phyloP scores from a whole-genome alignment of 2,113 vertebrate species.

The Lanius ludovicianus region DNA sequence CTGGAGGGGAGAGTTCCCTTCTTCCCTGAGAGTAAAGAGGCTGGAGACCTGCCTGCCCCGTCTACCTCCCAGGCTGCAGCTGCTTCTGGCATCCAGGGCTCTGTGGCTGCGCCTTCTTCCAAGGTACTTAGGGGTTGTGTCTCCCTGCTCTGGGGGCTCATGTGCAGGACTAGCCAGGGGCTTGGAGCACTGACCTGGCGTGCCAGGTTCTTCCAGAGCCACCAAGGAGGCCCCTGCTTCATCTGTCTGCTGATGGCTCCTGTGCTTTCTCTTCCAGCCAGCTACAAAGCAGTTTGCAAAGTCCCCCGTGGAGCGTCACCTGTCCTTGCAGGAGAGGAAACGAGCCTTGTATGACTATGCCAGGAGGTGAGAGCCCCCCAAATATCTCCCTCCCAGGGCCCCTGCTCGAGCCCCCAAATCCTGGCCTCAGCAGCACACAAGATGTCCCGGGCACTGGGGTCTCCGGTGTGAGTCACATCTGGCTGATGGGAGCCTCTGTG shows the following conservation, averaged over 20 bases:
- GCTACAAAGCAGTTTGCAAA: conserved; percentile 78
- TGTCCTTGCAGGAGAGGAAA: conserved; percentile 95
- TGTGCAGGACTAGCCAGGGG: not conserved
- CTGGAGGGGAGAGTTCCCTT: conserved; percentile 87
- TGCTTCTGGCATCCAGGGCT: conserved; percentile 31
- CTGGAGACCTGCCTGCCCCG: not conserved
- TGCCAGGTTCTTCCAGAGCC: not conserved
- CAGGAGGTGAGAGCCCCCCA: conserved; percentile 81
- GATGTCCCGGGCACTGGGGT: not conserved
- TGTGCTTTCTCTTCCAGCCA: not conserved
- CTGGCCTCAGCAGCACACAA: fast-evolving
- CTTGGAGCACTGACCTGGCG: not conserved
- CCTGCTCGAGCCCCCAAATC: not conserved
- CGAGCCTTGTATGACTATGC: conserved; percentile 90
- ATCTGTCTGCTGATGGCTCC: not conserved
- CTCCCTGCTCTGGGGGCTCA: not conserved
- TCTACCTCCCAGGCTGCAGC: conserved; percentile 54
- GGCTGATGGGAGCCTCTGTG: not conserved
- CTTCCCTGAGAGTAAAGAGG: conserved; percentile 66
- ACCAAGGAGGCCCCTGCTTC: not conserved
- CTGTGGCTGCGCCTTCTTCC: conserved; percentile 37
- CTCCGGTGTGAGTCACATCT: not conserved
- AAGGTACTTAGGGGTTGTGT: conserved; percentile 44
- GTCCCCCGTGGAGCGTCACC: conserved; percentile 87
- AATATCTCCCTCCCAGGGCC: not conserved